A percentile compares a stretch with the other conserved stretches of the same genome.
These are phyloP conservation scores for Xerus inauris DNA, from an alignment of 2,113 vertebrate species.

Conservation along the genomic window DNA sequence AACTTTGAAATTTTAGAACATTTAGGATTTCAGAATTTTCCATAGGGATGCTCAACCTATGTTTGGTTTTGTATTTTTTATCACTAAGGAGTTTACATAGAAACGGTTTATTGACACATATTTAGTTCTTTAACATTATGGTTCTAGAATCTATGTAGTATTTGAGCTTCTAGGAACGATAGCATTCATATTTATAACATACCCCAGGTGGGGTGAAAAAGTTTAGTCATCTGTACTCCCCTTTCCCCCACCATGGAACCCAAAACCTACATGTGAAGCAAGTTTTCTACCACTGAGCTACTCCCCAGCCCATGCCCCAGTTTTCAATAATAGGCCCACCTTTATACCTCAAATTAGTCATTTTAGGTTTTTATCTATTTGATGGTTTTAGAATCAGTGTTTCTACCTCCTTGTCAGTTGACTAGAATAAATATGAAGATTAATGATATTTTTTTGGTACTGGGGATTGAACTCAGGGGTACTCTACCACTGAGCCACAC, in stretches of 20 bases:
- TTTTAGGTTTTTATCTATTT: background rate
- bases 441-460: conserved; percentile 30
- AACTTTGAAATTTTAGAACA: background rate
- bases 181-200: background rate
- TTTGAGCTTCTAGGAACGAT: background rate
- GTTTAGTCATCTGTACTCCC: background rate
- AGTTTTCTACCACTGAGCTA: too few relatives aligned
- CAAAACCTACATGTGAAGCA: too few relatives aligned
- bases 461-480: too few relatives aligned
- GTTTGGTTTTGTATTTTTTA: background rate
- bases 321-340: too few relatives aligned
- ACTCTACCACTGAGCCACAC: too few relatives aligned
- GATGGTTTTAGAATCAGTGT: conserved; percentile 17
- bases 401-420: background rate
- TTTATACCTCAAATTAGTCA: too few relatives aligned
- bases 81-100: background rate
- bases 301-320: too few relatives aligned
- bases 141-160: background rate
- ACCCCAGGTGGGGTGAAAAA: background rate
- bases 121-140: background rate
- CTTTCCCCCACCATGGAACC: too few relatives aligned
- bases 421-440: background rate
- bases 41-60: background rate
- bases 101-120: conserved; percentile 4
- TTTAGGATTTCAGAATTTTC: background rate